Evolutionary conservation across 2,113 vertebrate species (phyloP).

Genomic region (Brachypteracias leptosomus): DNA sequence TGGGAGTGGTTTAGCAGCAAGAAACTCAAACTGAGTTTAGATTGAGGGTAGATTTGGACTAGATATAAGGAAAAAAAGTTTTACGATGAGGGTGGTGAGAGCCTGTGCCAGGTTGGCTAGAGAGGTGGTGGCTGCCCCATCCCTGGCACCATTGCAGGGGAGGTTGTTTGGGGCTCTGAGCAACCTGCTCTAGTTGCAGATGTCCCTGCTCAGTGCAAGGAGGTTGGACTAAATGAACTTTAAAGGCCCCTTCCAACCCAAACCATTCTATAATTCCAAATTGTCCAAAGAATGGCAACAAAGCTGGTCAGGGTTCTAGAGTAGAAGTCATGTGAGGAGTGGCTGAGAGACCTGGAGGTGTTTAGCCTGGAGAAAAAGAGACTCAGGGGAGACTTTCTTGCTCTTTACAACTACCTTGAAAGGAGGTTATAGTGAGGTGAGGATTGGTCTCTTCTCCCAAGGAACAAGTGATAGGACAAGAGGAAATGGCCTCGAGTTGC

Average conservation of each 20-base stretch:
- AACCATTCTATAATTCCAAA: neutral
- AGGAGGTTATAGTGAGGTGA: no score
- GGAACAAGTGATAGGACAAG: no score
- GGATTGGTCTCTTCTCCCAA: no score
- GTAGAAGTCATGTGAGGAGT: no score
- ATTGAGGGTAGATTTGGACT: neutral
- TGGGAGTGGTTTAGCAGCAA: neutral
- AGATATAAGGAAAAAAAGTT: neutral
- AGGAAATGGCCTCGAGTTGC: no score
- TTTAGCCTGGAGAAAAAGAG: no score
- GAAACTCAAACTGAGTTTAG: neutral
- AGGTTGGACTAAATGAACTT: neutral
- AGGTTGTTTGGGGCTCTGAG: neutral
- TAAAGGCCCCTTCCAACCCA: neutral
- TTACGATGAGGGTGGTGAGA: accelerated
- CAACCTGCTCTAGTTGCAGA: neutral
- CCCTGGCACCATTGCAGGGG: neutral
- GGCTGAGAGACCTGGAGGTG: no score
- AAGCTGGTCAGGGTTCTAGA: neutral
- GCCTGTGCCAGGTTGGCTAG: neutral
- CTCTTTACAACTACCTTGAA: no score
- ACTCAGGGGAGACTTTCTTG: no score
- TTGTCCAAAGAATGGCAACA: neutral
- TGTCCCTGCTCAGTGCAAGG: neutral
- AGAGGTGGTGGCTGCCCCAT: neutral